A percentile compares a stretch with the other conserved stretches of the same genome.
Conservation (phyloP, 1,140 invertebrate species). For the Dinothrombium tinctorium region DNA sequence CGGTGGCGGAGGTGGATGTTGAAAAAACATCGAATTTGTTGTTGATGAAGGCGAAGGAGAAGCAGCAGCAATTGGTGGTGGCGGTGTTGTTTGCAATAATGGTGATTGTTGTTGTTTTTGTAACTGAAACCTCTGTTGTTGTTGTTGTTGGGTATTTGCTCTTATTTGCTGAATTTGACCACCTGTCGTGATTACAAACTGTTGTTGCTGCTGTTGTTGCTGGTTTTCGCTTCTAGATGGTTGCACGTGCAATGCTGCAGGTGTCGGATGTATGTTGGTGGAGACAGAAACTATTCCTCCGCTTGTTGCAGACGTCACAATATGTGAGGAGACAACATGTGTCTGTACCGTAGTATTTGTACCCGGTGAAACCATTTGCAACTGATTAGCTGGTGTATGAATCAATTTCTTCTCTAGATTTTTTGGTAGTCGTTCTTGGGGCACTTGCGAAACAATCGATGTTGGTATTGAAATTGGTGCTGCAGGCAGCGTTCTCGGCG, state of each 20-base stretch:
- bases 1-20: not conserved
- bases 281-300: constrained; percentile 1
- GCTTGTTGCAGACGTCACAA: not conserved
- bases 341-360: not conserved
- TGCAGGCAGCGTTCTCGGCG: constrained; percentile 13
- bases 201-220: constrained; percentile 10
- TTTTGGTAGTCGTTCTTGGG: constrained; percentile 17
- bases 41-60: not conserved
- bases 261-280: not conserved
- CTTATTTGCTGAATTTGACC: too few relatives aligned
- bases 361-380: not conserved
- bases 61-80: not conserved
- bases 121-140: not conserved
- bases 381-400: constrained; percentile 9
- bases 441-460: constrained; percentile 16
- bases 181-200: too few relatives aligned
- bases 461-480: constrained; percentile 16
- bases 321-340: constrained; percentile 1
- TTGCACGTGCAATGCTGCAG: constrained; percentile 2
- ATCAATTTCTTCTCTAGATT: constrained; percentile 18
- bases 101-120: not conserved
- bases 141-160: constrained; percentile 2
- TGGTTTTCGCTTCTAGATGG: not conserved
- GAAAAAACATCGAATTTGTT: not conserved
- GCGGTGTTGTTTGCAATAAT: not conserved